These are phyloP conservation scores for Acanthosepion pharaonis DNA, from an alignment of 2,888 invertebrate genomes.

Conservation along the genomic window DNA sequence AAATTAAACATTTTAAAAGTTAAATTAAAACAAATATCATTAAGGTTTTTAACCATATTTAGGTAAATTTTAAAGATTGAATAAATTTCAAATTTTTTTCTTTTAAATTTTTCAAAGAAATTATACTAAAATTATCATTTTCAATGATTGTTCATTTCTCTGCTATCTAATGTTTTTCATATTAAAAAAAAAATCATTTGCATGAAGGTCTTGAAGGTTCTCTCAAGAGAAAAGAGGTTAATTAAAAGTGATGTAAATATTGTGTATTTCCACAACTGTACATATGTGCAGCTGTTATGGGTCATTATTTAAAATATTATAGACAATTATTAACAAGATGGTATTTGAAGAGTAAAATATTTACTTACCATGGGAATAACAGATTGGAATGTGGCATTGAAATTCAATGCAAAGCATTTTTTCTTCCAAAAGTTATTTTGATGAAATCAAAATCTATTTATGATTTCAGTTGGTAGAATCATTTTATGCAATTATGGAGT, in stretches of 20 bases:
- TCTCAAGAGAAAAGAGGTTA: slow-evolving; percentile 21
- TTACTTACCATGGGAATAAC: slow-evolving; percentile 21
- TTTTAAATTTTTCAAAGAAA: slow-evolving; percentile 5
- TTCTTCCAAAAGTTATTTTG: not conserved
- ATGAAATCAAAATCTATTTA: slow-evolving; percentile 21
- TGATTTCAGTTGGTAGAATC: not conserved
- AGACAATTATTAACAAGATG: slow-evolving; percentile 2
- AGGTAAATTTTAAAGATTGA: not conserved
- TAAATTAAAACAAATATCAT: not conserved
- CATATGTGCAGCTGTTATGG: not conserved
- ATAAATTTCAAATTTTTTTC: not conserved
- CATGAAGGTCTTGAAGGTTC: slow-evolving; percentile 33
- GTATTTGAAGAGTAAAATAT: slow-evolving; percentile 33
- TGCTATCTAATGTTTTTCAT: not conserved
- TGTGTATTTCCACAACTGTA: not conserved
- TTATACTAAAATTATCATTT: not conserved
- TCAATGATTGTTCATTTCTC: not conserved
- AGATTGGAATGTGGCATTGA: slow-evolving; percentile 13
- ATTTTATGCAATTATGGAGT: not conserved
- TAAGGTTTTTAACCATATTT: not conserved
- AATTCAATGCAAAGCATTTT: not conserved
- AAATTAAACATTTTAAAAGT: not conserved
- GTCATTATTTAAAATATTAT: not conserved
- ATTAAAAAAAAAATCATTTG: not conserved
- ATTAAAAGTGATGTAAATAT: not conserved